Evolutionary conservation across 1,140 invertebrate species (phyloP), one percentile per base, ranked within the genome.

Genomic region (Zeugodacus cucurbitae): DNA sequence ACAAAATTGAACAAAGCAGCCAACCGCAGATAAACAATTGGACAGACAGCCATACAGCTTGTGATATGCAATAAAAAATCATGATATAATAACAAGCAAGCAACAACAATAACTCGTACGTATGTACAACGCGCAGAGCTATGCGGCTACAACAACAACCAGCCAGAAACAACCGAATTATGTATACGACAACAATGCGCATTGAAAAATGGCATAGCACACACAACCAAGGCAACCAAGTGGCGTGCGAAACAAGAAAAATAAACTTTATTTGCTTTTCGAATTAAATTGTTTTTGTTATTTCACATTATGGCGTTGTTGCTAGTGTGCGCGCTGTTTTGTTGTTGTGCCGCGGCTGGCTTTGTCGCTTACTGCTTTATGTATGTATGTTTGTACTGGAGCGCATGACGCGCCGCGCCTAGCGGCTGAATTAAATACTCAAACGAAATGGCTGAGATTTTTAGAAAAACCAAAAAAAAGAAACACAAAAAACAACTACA

Each of bases 41-140:
- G n/a, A 62, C 58, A 74, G 67, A 37, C 29, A 29, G 32, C 37
- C 34, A 74, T 14, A 74, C 67, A 74, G 67, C 44, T 82, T 82
- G 41, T 37, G 41, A 48, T 48, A 48, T 48, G 41, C 2, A 48
- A 48, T 44, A 82, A 82, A 82, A 82, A 82, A 82, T 54, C n/a
- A 26, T 82, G 44, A 82, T 48, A 82, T 82, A 48, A 54, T 82
- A 48, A 82, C 74, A 44, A 48, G 74, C 44, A 48, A 82, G 48
- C 41, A 82, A 82, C 74, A 44, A 26, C 20, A 34, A 70, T 8
- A n/a, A 74, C 34, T 41, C 14, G 22, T 29, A 54, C 37, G 44
- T 26, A 26, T 48, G 26, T 20, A 37, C 11, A 41, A 17, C 22
- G n/a, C 70, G 37, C 32, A 10, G 17, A 41, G 48, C 70, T 22